Evolutionary conservation across 2,113 vertebrate genomes (phyloP), one percentile per base, ranked within the genome.

Genomic region (Nycticebus coucang): DNA sequence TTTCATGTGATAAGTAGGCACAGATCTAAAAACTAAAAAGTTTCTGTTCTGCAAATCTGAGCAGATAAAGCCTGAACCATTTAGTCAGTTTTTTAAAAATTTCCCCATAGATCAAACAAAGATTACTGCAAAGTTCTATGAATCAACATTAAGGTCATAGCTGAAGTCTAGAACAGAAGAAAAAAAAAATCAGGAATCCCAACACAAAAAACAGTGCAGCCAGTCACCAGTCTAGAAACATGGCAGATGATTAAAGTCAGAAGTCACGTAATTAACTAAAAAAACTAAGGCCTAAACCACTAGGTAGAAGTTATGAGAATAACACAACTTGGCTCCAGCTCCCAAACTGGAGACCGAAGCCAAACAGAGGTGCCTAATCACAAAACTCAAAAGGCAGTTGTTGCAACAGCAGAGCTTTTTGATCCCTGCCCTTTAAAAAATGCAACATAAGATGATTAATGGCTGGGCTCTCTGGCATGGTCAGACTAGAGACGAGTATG

Each of bases 1-100:
- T 89, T 97, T 87, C 30, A 90, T 9, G n/a, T 28, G 37, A 92
- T 22, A 92, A 83, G 91, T 86, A 89, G 26, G 55, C 21, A 72
- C 22, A 74, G 13, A 1, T 77, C 57, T 93, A 28, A 72, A 83
- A 84, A 72, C 22, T 26, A 84, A 53, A 22, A 69, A 37, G 41
- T 28, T 88, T 94, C 69, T 83, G 7, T 77, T 37, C 50, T 80
- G 37, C 30, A 96, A 41, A 91, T 15, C 28, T 72, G 33, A 95
- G 21, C 37, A 94, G 41, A 62, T 79, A 85, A 59, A 92, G 28
- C 22, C 41, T 95, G 33, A 78, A 93, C 80, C 26, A 68, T 35
- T 50, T 68, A 57, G 14, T 75, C 26, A 45, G 18, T n/a, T 94
- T 80, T 64, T 92, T 87, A 8, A 3, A 12, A 78, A 84, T 62